Evolutionary conservation across 2,113 vertebrate species (phyloP), one percentile per base, ranked within the genome.

Genomic region (Hypanus sabinus): DNA sequence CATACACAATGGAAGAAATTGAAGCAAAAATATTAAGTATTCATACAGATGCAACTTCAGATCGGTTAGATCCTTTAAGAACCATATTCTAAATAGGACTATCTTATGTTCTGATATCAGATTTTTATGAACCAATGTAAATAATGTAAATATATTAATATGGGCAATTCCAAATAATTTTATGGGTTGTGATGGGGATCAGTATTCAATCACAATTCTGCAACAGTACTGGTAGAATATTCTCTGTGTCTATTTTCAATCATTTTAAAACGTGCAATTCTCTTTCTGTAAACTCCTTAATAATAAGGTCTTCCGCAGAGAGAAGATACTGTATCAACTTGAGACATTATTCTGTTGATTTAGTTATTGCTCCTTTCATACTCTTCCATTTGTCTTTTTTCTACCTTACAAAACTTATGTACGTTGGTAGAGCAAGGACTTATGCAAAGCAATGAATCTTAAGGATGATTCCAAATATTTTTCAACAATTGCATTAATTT

Each of bases 1-100:
- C 95, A 94, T 96, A 95, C 95, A 93, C 96, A 96, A 96, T 79
- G 94, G 96, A 96, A 96, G 81, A 94, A 96, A 96, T 68, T 95
- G 96, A 95, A 95, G 96, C 96, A 95, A 96, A 96, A 96, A 96
- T 97, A 97, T 96, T 95, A 96, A 96, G 94, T 95, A 96, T 94
- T 94, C 95, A 95, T 95, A 95, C 95, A 95, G 95, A 96, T 96
- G 94, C 96, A 95, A 95, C 95, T 95, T 95, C 94, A 94, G 95
- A 96, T 95, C 95, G 96, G 95, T 96, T 95, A 96, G 95, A 95
- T 96, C 95, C 95, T 94, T 94, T 95, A 94, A 0, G 27, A 95
- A 93, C 95, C 96, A 95, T 95, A 95, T 65, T 94, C 94, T 95
- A 73, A 22, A 22, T 94, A 95, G 94, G 94, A 95, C 94, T 65